These are phyloP conservation scores for Blastobasis lacticolella DNA, from an alignment of 2,888 invertebrate genomes.

Conservation along the genomic window DNA sequence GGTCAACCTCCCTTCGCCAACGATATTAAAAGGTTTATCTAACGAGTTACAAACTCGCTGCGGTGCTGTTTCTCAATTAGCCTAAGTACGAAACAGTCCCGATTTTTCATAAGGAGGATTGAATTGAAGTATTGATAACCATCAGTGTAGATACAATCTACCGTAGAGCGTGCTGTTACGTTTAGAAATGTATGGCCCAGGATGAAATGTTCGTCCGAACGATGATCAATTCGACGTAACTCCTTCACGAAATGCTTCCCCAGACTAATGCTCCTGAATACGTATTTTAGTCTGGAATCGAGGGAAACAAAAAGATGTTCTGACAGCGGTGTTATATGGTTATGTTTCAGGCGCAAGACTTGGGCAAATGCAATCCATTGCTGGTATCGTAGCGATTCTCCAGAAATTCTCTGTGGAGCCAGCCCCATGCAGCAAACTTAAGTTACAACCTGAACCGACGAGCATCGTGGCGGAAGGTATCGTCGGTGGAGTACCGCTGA, in stretches of 20 bases:
- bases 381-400: slow-evolving; percentile 45
- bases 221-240: not conserved
- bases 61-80: no score
- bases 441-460: slow-evolving; percentile 42
- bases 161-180: no score
- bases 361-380: slow-evolving; percentile 59
- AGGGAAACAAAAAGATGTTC: not conserved
- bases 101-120: no score
- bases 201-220: not conserved
- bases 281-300: not conserved
- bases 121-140: no score
- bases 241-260: not conserved
- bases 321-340: not conserved
- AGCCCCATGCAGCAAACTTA: slow-evolving; percentile 32
- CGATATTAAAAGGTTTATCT: no score
- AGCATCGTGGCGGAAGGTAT: slow-evolving; percentile 47
- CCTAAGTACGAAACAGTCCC: no score
- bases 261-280: not conserved
- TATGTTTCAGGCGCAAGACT: slow-evolving; percentile 46
- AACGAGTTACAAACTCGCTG: no score
- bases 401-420: slow-evolving; percentile 46
- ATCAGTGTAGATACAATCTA: no score
- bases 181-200: not conserved
- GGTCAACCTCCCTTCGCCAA: no score
- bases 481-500: slow-evolving; percentile 43